These are phyloP conservation scores for Lathronympha strigana DNA, from an alignment of 2,888 invertebrate genomes.

Conservation along the genomic window DNA sequence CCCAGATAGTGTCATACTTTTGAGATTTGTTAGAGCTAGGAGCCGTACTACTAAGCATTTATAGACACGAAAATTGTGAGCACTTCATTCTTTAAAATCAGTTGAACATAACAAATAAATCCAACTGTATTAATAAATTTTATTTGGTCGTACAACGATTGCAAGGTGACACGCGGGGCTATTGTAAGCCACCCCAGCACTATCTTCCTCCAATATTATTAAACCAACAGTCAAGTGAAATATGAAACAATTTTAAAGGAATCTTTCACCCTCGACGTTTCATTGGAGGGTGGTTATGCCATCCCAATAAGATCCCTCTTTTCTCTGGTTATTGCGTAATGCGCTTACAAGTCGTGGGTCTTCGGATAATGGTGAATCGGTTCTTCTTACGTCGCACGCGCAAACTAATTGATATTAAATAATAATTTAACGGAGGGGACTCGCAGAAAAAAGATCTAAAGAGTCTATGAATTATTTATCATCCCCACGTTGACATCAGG, in stretches of 20 bases:
- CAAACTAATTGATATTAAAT: conserved; percentile 69
- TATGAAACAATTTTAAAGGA: conserved; percentile 50
- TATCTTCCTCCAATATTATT: conserved; percentile 45
- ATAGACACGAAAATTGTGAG: no score
- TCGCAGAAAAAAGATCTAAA: conserved; percentile 43
- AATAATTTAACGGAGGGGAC: conserved; percentile 59
- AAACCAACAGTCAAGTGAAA: conserved; percentile 48
- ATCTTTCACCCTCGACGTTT: conserved; percentile 41
- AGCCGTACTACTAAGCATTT: no score
- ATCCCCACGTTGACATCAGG: conserved; percentile 14
- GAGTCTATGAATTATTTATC: conserved; percentile 31
- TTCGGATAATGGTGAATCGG: conserved; percentile 45
- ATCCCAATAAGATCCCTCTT: conserved; percentile 46
- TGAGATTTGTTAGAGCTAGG: no score
- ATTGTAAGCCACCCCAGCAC: conserved; percentile 28
- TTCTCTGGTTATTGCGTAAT: not conserved
- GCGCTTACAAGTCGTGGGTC: conserved; percentile 41
- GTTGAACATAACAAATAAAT: no score
- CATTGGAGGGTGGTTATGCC: conserved; percentile 44
- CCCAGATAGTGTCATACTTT: no score
- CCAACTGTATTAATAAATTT: no score
- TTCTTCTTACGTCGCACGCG: conserved; percentile 46
- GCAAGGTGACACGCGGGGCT: conserved; percentile 15
- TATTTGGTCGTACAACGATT: conserved; percentile 7
- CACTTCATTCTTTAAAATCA: no score